Evolutionary conservation across 2,113 vertebrate genomes (phyloP).

Genomic region (Gymnobelideus leadbeateri): DNA sequence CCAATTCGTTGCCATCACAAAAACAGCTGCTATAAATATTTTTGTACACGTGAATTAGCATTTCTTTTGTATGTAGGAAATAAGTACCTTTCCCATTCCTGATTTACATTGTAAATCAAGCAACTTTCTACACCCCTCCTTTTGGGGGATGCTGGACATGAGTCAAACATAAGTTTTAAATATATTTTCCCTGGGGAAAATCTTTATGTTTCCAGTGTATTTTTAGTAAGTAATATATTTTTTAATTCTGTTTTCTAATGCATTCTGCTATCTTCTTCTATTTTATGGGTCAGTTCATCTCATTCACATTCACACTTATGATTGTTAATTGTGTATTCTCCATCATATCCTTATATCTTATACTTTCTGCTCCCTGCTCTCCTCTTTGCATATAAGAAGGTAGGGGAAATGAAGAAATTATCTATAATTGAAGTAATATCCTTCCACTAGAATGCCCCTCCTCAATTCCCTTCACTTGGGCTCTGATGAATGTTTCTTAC

Average conservation of each 20-base stretch:
- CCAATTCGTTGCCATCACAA: no score
- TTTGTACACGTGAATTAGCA: background rate
- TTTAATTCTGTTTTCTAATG: background rate
- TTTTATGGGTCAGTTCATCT: background rate
- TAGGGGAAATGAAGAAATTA: background rate
- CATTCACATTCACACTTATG: background rate
- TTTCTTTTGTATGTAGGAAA: background rate
- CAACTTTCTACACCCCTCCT: background rate
- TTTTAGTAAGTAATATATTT: background rate
- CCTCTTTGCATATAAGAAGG: background rate
- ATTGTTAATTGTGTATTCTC: background rate
- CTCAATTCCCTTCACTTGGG: background rate
- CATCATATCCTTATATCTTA: background rate
- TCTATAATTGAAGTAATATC: background rate
- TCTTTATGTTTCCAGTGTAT: background rate
- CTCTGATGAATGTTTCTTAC: background rate
- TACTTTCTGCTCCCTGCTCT: background rate
- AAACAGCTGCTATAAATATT: no score
- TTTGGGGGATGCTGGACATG: background rate
- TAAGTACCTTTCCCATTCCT: background rate
- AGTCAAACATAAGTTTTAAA: background rate
- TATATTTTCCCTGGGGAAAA: background rate
- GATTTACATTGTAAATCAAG: background rate
- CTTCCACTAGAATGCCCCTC: background rate
- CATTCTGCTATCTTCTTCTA: background rate